Conservation (phyloP, 2,888 invertebrate species). For the Melinopterus prodromus region DNA sequence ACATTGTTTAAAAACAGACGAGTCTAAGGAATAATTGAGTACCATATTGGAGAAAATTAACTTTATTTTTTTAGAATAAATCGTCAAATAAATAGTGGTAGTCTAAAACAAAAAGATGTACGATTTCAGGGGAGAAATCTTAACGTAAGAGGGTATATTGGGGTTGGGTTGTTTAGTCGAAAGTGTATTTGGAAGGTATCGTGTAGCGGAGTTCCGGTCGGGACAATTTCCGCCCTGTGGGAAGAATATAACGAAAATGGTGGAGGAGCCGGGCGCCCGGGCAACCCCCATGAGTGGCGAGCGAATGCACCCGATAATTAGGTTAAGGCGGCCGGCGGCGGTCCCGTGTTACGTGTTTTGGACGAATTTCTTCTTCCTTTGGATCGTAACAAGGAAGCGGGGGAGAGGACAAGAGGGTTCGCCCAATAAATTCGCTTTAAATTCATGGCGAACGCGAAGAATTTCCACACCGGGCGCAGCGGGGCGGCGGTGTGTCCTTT, state of each 20-base stretch:
- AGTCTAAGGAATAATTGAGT: no score
- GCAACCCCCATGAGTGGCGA: slow-evolving; percentile 37
- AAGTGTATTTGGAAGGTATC: background rate
- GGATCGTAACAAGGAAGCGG: slow-evolving; percentile 12
- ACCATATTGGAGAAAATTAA: no score
- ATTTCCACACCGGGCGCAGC: background rate
- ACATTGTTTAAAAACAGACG: no score
- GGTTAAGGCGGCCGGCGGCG: slow-evolving; percentile 36
- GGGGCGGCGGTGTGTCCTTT: no score
- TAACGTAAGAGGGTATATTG: background rate
- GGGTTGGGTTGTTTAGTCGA: background rate
- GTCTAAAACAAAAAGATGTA: no score
- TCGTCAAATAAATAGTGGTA: no score
- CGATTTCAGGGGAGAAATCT: background rate
- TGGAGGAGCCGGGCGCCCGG: background rate
- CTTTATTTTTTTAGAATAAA: no score
- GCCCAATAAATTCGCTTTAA: slow-evolving; percentile 20
- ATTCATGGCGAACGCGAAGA: slow-evolving; percentile 11
- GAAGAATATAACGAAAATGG: background rate
- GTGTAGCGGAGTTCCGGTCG: background rate
- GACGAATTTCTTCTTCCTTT: slow-evolving; percentile 16
- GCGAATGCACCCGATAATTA: slow-evolving; percentile 44
- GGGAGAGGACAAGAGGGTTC: background rate
- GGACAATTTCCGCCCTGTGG: background rate
- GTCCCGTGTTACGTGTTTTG: slow-evolving; percentile 35